Evolutionary conservation across 2,113 vertebrate species (phyloP), one percentile per base, ranked within the genome.

Genomic region (Thamnaconus septentrionalis): DNA sequence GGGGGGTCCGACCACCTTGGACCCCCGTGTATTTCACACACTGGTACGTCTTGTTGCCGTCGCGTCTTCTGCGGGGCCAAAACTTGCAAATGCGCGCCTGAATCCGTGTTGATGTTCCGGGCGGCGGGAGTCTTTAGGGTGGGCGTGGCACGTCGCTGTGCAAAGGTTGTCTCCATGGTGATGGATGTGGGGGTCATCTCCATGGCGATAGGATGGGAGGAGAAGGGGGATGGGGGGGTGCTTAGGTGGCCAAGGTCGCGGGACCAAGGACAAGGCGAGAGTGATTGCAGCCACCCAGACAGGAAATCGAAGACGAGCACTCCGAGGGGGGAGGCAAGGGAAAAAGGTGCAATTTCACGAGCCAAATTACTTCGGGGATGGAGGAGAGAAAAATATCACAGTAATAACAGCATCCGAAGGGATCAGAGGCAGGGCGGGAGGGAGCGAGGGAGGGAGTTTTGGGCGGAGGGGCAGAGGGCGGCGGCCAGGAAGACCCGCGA

Each of bases 281-380:
- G 84, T 88, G 87, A 89, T 87, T 87, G 86, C 88, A 86, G 73
- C 80, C 82, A 83, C 83, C 85, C 79, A 81, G 88, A 91, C 90
- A 90, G 90, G 87, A 91, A 91, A 91, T 90, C 90, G 87, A 91
- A 90, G 87, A 86, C 83, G 68, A 85, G 77, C 77, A 81, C 85
- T 79, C 75, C 65, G 65, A 78, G 46, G 53, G 59, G 55, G 77
- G 75, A 57, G 63, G 71, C 18, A 68, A 74, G 78, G 78, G 83
- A 83, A 42, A 85, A 88, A 86, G 81, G 87, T 83, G 85, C 80
- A 86, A 89, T 89, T 87, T 90, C 83, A 88, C 82, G 84, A 86
- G 83, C 85, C 89, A 91, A 90, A 90, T 91, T 88, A 91, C 88
- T 90, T 88, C 79, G 85, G 83, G 84, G 87, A 90, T 79, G 64